These are phyloP conservation scores for Benitochromis conjunctus DNA, from an alignment of 2,113 vertebrate species.

Conservation along the genomic window DNA sequence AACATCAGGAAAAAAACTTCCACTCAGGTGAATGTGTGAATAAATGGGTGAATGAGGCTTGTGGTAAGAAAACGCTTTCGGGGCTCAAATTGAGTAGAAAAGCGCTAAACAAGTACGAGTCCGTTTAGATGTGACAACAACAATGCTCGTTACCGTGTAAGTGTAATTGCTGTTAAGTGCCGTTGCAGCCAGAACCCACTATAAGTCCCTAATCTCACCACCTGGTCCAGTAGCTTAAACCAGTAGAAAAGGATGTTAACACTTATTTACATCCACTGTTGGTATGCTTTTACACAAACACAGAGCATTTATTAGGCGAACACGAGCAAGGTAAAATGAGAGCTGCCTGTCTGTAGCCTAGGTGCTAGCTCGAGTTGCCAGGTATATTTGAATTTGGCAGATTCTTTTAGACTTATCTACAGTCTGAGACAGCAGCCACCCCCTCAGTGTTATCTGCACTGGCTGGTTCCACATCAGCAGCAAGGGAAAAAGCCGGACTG, in stretches of 20 bases:
- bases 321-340: neutral
- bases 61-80: neutral
- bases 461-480: neutral
- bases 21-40: neutral
- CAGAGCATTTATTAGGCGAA: neutral
- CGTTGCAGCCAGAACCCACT: neutral
- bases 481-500: neutral
- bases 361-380: neutral
- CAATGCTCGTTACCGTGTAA: neutral
- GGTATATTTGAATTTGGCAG: neutral
- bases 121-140: neutral
- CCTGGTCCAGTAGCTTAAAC: neutral
- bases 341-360: neutral
- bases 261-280: neutral
- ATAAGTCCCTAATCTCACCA: neutral
- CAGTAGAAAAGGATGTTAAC: neutral
- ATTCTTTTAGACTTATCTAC: neutral
- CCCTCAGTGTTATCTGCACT: neutral
- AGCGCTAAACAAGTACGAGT: neutral
- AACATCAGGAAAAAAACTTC: rapidly evolving
- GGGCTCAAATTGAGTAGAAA: neutral
- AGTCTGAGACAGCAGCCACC: neutral
- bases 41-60: neutral
- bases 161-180: neutral
- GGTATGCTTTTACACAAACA: neutral